Percentiles rank a stretch among this genome's conserved stretches.
Conservation (phyloP, 2,888 invertebrate species). For the Drosophila atripex region DNA sequence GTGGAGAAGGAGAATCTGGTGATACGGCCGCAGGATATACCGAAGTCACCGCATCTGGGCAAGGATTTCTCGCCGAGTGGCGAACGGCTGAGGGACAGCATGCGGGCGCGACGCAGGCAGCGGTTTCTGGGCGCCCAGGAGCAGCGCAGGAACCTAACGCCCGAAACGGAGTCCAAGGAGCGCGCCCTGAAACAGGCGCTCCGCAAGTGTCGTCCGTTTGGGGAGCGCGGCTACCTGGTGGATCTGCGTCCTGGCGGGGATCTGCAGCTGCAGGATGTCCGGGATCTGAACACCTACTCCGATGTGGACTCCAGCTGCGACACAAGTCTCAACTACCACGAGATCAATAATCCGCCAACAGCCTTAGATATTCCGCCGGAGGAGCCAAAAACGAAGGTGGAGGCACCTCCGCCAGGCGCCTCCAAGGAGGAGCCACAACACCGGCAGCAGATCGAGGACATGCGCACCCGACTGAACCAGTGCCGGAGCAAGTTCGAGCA, state of each 20-base stretch:
- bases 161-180: slow-evolving; percentile 55
- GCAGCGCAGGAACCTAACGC: slow-evolving; percentile 38
- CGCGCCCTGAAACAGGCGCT: slow-evolving; percentile 79
- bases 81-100: slow-evolving; percentile 83
- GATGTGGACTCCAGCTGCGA: slow-evolving; percentile 84
- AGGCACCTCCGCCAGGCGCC: neutral
- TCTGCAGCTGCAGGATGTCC: slow-evolving; percentile 82
- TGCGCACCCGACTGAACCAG: slow-evolving; percentile 81
- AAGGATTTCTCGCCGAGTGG: slow-evolving; percentile 84
- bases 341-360: slow-evolving; percentile 66
- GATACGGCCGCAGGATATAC: slow-evolving; percentile 79
- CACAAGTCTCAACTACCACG: slow-evolving; percentile 83
- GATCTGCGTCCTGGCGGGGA: slow-evolving; percentile 81
- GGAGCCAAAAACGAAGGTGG: neutral
- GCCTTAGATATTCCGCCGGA: neutral
- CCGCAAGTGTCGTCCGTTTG: slow-evolving; percentile 80
- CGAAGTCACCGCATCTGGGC: slow-evolving; percentile 83
- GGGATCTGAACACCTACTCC: slow-evolving; percentile 83
- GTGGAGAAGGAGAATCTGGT: slow-evolving; percentile 66
- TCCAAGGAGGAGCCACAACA: slow-evolving; percentile 20
- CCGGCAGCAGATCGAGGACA: slow-evolving; percentile 80
- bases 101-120: slow-evolving; percentile 82
- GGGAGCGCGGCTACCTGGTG: slow-evolving; percentile 83
- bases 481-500: slow-evolving; percentile 83
- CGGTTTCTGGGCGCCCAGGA: slow-evolving; percentile 75